Conservation (phyloP, 2,797 vertebrate genomes). For the Neosilurus mollespiculum region DNA sequence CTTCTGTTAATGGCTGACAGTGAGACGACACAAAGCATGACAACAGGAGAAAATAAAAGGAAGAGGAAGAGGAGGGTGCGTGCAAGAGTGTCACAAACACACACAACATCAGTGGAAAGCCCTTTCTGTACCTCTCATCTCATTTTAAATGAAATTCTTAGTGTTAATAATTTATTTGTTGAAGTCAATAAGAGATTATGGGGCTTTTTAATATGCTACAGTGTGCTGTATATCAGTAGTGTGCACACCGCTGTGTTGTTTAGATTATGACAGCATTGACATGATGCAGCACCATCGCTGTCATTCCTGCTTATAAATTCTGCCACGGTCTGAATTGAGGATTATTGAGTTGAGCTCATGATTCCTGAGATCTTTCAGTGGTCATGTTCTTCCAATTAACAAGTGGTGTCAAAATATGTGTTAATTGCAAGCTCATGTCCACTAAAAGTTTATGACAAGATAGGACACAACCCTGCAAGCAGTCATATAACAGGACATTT, state of each 20-base stretch:
- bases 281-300: constrained; percentile 21
- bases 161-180: constrained; percentile 45
- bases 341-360: background rate
- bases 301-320: constrained; percentile 25
- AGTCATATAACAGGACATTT: constrained; percentile 6
- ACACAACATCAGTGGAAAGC: constrained; percentile 22
- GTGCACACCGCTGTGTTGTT: constrained; percentile 17
- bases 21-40: constrained; percentile 38
- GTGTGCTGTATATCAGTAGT: constrained; percentile 35
- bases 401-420: no score
- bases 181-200: constrained; percentile 43
- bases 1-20: constrained; percentile 42
- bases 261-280: constrained; percentile 44
- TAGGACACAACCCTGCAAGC: background rate
- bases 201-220: constrained; percentile 34
- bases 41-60: background rate
- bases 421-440: no score
- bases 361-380: constrained; percentile 35
- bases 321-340: background rate
- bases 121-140: background rate
- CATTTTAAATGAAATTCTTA: constrained; percentile 39
- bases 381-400: constrained; percentile 23
- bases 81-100: background rate
- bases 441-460: no score
- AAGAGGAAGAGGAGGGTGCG: background rate